Evolutionary conservation across 2,113 vertebrate species (phyloP).

Genomic region (Alethe diademata): DNA sequence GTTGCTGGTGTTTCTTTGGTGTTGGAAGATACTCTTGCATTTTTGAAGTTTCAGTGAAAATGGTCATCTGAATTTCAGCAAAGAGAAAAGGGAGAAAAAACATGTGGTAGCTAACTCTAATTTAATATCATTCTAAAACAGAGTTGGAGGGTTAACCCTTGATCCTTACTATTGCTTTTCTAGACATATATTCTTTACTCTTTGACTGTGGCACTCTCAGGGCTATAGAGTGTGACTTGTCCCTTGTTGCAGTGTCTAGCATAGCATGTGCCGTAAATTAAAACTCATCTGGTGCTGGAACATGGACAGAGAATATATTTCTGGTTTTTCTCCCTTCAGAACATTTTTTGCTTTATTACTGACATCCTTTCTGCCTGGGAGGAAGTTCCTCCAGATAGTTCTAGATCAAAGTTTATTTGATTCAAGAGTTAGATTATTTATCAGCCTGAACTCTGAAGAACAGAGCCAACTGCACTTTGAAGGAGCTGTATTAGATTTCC

Average conservation of each 20-base stretch:
- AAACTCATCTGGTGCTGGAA: background rate
- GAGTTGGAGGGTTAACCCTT: background rate
- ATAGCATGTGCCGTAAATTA: background rate
- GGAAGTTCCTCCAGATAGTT: background rate
- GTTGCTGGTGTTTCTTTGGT: background rate
- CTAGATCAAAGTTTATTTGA: background rate
- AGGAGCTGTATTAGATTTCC: background rate
- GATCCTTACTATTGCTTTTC: background rate
- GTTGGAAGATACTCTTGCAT: background rate
- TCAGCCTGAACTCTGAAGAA: background rate
- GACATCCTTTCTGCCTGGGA: background rate
- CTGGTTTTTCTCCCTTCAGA: background rate
- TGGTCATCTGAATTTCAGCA: background rate
- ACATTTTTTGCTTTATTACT: background rate
- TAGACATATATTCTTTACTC: background rate
- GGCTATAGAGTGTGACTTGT: rapidly evolving
- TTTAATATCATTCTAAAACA: background rate
- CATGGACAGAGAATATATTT: background rate
- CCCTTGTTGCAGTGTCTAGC: background rate
- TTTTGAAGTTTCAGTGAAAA: background rate
- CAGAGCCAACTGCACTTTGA: background rate
- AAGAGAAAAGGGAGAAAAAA: background rate
- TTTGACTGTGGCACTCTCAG: background rate
- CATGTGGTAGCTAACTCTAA: background rate
- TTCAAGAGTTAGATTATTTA: background rate